Percentiles rank a stretch among this genome's conserved stretches.
phyloP scores from a whole-genome alignment of 2,797 vertebrate genomes.

The Pteronotus mesoamericanus region DNA sequence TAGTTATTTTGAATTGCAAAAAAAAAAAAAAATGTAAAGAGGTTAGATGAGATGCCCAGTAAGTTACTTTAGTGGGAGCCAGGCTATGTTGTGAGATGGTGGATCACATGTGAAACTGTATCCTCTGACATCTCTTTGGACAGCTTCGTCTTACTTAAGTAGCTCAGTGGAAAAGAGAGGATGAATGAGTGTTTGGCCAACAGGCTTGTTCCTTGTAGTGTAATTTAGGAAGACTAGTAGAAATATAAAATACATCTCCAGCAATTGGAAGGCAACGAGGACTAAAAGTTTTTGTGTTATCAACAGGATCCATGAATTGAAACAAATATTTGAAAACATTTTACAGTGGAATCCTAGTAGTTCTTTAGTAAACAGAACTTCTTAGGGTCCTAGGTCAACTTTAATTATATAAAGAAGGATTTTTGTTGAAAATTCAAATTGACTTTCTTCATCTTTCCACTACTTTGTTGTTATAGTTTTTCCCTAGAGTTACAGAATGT shows the following conservation, averaged over 20 bases:
- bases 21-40: neutral
- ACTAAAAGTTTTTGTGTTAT: neutral
- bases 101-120: neutral
- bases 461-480: neutral
- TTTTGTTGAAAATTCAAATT: neutral
- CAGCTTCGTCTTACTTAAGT: neutral
- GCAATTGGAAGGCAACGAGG: neutral
- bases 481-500: neutral
- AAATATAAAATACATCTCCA: neutral
- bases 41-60: neutral
- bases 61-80: neutral
- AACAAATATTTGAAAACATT: conserved; percentile 32
- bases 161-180: neutral
- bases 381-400: neutral
- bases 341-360: neutral
- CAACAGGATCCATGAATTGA: neutral
- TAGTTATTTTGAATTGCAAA: conserved; percentile 25
- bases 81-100: neutral
- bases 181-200: neutral
- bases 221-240: neutral
- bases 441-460: conserved; percentile 32
- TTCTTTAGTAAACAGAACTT: neutral
- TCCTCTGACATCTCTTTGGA: neutral
- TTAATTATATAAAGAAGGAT: conserved; percentile 25
- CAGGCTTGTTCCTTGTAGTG: neutral